Evolutionary conservation across 64 coral and sea anemone genomes (phyloP).

Genomic region (Montipora foliosa): DNA sequence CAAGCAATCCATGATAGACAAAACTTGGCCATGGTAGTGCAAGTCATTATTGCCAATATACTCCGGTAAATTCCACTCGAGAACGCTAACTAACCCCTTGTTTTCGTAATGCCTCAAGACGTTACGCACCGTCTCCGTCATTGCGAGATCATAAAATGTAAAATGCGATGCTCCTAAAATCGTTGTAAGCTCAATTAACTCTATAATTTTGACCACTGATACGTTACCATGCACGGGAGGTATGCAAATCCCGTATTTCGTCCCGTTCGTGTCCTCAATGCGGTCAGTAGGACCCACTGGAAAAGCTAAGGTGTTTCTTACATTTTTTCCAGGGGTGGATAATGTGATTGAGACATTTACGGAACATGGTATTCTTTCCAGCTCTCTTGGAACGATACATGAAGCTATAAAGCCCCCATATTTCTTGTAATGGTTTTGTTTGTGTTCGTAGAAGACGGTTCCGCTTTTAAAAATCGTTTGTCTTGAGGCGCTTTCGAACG

Average conservation of each 20-base stretch:
- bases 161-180: slow-evolving; percentile 66
- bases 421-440: slow-evolving; percentile 36
- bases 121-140: neutral
- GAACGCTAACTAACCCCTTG: slow-evolving; percentile 36
- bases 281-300: neutral
- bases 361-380: slow-evolving; percentile 21
- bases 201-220: slow-evolving; percentile 10
- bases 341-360: slow-evolving; percentile 5
- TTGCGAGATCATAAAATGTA: slow-evolving; percentile 54
- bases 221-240: slow-evolving; percentile 39
- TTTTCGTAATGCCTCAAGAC: slow-evolving; percentile 50
- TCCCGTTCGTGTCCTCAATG: neutral
- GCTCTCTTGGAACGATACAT: slow-evolving; percentile 8
- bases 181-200: slow-evolving; percentile 61
- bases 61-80: slow-evolving; percentile 56
- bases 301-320: neutral
- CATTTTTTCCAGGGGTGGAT: neutral
- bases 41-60: slow-evolving; percentile 39
- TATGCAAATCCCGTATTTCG: slow-evolving; percentile 56
- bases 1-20: slow-evolving; percentile 60
- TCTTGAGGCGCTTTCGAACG: slow-evolving; percentile 3
- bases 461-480: neutral
- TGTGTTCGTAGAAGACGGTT: slow-evolving; percentile 33
- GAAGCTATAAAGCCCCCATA: slow-evolving; percentile 64
- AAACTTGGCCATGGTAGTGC: slow-evolving; percentile 55